Base-by-base conservation (phyloP, 2,113 vertebrate genomes). In the Alethe diademata region DNA sequence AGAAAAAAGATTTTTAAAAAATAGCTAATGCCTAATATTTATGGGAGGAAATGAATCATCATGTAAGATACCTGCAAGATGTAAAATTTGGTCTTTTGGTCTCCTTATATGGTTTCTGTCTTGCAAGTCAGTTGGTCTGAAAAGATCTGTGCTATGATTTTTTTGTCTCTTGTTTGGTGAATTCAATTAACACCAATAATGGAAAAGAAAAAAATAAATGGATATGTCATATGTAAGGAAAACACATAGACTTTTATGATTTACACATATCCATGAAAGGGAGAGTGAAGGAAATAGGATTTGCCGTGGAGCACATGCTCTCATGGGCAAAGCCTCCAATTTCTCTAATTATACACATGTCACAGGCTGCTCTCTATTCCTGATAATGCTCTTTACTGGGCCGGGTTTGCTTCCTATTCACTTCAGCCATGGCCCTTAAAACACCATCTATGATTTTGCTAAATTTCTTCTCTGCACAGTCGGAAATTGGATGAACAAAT, bases 251-350 rank as follows among this genome's bases (percentile, higher is more conserved):
- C 22, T 33, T 56, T 24, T 48, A 36, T 62, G 35, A 62, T 76
- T 90, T 76, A 42, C 48, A 83, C 22, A 19, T 42, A 56, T 62
- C 31, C 65, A 67, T 53, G 84, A 88, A 92, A 94, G 54, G 14
- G 16, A 73, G 42, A 93, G 56, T 31, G 81, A 92, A 92, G 47
- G 75, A 79, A 93, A 91, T 57, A 56, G 69, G 51, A 75, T 86
- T 96, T 84, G 40, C 86, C 93, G 66, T 91, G 45, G 82, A 88
- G 67, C 85, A 70, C 81, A n/a, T 22, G 20, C 57, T 93, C 85
- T 90, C 72, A 61, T 88, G 92, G 75, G 88, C 60, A 92, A 88
- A 96, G 51, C 67, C 56, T 94, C 78, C 85, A 78, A 67, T 96
- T 94, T 90, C 72, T 90, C 75, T 94, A 80, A 88, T 93, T 92